phyloP scores from a whole-genome alignment of 2,113 vertebrate species.

The Macroglossus sobrinus region DNA sequence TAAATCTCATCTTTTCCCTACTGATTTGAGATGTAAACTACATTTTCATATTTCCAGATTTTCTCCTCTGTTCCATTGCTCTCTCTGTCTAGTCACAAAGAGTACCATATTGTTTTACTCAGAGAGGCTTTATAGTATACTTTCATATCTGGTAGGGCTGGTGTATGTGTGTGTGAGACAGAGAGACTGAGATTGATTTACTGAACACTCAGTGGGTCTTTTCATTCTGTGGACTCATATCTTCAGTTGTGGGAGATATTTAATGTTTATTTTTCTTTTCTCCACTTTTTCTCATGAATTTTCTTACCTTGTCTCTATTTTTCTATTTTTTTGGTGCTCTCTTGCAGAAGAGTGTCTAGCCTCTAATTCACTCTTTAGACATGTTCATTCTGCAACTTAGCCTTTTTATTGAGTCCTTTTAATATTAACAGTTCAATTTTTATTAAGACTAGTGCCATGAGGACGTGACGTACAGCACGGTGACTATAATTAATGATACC shows the following conservation, averaged over 20 bases:
- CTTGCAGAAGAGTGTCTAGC: background rate
- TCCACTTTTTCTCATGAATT: background rate
- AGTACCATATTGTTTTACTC: background rate
- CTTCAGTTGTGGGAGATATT: background rate
- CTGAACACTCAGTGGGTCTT: background rate
- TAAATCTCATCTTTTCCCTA: background rate
- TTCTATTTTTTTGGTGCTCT: background rate
- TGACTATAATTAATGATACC: background rate
- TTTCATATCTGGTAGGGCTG: background rate
- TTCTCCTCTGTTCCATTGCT: background rate
- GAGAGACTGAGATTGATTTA: background rate
- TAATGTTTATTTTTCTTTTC: background rate
- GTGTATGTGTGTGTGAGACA: background rate
- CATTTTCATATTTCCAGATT: background rate
- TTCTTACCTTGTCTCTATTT: background rate
- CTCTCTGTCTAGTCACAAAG: background rate
- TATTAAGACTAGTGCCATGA: background rate
- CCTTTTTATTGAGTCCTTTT: background rate
- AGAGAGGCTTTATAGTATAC: background rate
- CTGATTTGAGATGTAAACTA: background rate
- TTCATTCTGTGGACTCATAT: background rate
- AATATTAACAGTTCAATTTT: background rate
- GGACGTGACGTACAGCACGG: background rate
- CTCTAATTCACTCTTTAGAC: background rate
- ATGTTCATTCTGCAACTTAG: background rate